phyloP scores from a whole-genome alignment of 2,113 vertebrate genomes.

The Paracanthobrama guichenoti region DNA sequence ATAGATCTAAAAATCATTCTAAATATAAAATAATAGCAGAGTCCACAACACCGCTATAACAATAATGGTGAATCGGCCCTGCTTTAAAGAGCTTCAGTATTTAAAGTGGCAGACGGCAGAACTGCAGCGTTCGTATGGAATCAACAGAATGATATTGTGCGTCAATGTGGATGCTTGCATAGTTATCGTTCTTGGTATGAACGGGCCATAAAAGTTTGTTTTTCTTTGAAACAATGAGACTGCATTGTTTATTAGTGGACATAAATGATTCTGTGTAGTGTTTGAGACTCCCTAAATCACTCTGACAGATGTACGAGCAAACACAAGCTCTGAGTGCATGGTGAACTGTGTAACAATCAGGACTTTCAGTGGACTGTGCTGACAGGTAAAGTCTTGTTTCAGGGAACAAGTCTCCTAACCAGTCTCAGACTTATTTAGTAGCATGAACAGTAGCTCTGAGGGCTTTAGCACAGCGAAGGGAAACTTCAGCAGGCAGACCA shows the following conservation, averaged over 20 bases:
- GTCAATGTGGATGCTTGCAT: too few species aligned
- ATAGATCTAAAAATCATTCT: too few species aligned
- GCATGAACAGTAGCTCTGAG: not conserved
- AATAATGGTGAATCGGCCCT: too few species aligned
- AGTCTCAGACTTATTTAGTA: not conserved
- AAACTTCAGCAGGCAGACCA: constrained; percentile 6
- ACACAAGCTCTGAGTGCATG: not conserved
- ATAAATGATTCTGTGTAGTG: not conserved
- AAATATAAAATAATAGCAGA: too few species aligned
- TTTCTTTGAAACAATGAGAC: not conserved
- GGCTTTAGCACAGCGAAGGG: not conserved
- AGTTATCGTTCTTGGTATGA: too few species aligned
- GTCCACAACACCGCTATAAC: too few species aligned
- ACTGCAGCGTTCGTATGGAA: too few species aligned
- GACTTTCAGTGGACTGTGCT: not conserved
- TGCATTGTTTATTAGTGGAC: not conserved
- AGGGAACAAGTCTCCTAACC: not conserved
- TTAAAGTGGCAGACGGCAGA: too few species aligned
- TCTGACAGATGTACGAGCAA: not conserved
- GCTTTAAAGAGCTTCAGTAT: too few species aligned
- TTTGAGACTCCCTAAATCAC: not conserved
- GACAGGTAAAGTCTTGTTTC: constrained; percentile 22
- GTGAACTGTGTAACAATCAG: not conserved
- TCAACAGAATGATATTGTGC: too few species aligned
- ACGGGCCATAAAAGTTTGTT: too few species aligned